Evolutionary conservation across 2,888 invertebrate genomes (phyloP), one percentile per base, ranked within the genome.

Genomic region (Drosophila colorata): DNA sequence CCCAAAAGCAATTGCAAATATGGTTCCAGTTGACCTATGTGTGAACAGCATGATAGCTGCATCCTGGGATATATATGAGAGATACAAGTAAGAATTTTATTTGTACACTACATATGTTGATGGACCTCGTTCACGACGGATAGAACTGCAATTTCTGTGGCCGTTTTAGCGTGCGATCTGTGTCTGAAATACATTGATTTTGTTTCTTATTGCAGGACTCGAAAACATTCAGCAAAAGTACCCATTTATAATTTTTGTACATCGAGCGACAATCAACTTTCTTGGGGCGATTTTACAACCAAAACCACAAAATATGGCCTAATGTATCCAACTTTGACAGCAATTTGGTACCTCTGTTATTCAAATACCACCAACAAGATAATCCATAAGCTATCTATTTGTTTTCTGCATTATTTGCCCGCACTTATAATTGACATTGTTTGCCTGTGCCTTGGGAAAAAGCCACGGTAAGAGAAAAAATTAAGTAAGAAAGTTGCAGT

Each of bases 1-100:
- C 80, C 92, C 93, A 0, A 92, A 94, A 0, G 93, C 94, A 16
- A 94, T 95, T 1, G 97, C 97, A 0, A 97, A 98, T 89, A 94
- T 98, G 91, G 95, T 97, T 1, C 94, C 94, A 0, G 94, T 94
- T 0, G 98, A 98, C 87, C 93, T 97, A 80, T 95, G 96, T 4
- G 96, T 96, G 7, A 98, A 98, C 91, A 95, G 96, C 46, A 93
- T 98, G 78, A 95, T 98, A 25, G 95, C 95, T 0, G 93, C 95
- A 0, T 95, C 96, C 0, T 97, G 97, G 95, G 94, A 95, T 83
- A 94, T 95, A 0, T 94, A 94, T 2, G 93, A 38, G 5, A 46
- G 38, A 31, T 31, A 46, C n/a, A 57, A 31, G 60, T 58, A 59
- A 28, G 16, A 2, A 0, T 7, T 33, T 13, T n/a, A 23, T 11